Evolutionary conservation across 92 coral and sea anemone species (phyloP).

Genomic region (Palythoa heliodiscus): DNA sequence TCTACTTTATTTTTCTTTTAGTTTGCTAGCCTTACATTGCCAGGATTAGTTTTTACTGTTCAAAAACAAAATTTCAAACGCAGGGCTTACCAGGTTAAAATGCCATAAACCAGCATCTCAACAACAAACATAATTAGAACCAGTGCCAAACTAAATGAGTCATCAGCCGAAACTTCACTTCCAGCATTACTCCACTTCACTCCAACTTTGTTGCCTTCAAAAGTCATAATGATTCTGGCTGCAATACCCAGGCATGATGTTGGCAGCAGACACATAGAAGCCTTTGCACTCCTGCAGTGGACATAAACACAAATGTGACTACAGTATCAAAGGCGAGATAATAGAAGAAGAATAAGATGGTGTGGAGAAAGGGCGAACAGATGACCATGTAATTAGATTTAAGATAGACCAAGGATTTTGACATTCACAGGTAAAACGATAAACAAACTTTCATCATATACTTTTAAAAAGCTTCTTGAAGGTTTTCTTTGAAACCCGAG

Average conservation of each 20-base stretch:
- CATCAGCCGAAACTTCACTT: slow-evolving; percentile 86
- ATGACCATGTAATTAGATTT: no score
- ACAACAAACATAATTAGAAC: slow-evolving; percentile 81
- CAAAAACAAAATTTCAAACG: neutral
- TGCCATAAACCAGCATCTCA: slow-evolving; percentile 61
- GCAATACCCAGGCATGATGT: slow-evolving; percentile 93
- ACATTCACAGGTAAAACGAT: no score
- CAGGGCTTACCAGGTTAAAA: slow-evolving; percentile 80
- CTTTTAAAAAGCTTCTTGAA: no score
- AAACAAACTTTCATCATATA: no score
- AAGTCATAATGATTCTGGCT: slow-evolving; percentile 68
- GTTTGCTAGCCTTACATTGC: no score
- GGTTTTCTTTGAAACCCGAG: no score
- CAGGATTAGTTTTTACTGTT: neutral
- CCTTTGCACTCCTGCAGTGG: slow-evolving; percentile 70
- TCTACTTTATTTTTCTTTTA: no score
- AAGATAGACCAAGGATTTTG: no score
- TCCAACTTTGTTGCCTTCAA: slow-evolving; percentile 81
- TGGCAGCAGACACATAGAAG: slow-evolving; percentile 82
- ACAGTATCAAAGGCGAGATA: no score
- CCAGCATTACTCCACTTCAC: slow-evolving; percentile 73
- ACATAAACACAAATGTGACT: neutral
- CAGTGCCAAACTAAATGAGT: slow-evolving; percentile 82
- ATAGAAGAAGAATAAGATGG: no score
- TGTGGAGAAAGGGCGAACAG: no score